Percentiles rank a stretch among this genome's conserved stretches.
Conservation (phyloP, 2,888 invertebrate species). For the Patella depressa region DNA sequence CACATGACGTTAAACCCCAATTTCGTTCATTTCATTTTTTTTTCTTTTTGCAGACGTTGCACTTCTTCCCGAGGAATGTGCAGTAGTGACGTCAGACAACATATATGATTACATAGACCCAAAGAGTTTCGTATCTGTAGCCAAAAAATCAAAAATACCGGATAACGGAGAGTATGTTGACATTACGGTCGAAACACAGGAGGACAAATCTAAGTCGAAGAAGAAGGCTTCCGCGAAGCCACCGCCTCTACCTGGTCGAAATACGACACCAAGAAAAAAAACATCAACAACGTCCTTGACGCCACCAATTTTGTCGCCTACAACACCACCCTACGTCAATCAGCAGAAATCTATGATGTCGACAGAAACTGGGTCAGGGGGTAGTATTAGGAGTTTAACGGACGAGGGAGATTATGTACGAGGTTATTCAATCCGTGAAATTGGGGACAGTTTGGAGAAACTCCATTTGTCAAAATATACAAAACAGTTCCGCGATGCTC, state of each 20-base stretch:
- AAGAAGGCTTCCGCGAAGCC: too few species aligned
- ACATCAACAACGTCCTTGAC: too few species aligned
- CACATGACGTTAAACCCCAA: too few species aligned
- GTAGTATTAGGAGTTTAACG: background rate
- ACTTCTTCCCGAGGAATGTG: background rate
- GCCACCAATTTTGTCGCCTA: too few species aligned
- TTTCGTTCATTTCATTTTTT: background rate
- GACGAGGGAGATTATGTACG: background rate
- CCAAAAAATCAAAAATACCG: too few species aligned
- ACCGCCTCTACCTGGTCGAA: too few species aligned
- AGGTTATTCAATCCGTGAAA: background rate
- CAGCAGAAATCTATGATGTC: too few species aligned
- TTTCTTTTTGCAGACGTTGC: background rate
- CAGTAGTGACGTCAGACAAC: background rate
- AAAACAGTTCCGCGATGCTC: background rate
- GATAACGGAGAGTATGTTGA: too few species aligned
- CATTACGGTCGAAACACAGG: too few species aligned
- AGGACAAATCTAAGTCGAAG: too few species aligned
- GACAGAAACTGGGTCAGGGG: background rate
- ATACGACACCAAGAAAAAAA: too few species aligned
- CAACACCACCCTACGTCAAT: too few species aligned
- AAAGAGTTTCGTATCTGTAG: background rate
- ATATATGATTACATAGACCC: conserved; percentile 2
- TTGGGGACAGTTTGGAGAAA: background rate
- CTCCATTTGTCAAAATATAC: background rate